Evolutionary conservation across 2,888 invertebrate species (phyloP).

Genomic region (Epiblema foenella): DNA sequence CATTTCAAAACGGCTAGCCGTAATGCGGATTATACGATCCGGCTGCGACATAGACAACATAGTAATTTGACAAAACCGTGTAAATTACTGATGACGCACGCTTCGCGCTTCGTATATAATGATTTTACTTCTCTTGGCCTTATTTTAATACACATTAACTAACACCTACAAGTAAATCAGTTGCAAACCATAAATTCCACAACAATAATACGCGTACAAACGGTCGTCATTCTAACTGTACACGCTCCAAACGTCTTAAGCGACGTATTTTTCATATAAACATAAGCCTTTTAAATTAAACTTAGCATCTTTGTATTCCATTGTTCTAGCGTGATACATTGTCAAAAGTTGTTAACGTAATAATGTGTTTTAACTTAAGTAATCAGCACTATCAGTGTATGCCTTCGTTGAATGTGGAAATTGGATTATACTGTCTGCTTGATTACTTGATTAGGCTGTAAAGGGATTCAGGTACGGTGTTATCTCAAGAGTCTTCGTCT

Average conservation of each 20-base stretch:
- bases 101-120: neutral
- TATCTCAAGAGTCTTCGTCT: neutral
- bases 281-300: neutral
- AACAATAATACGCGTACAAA: slow-evolving; percentile 9
- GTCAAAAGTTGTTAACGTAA: slow-evolving; percentile 28
- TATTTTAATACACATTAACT: neutral
- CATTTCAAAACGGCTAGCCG: too few species aligned
- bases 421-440: slow-evolving; percentile 10
- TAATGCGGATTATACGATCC: too few species aligned
- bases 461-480: neutral
- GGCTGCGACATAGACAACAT: too few species aligned
- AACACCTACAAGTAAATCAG: neutral
- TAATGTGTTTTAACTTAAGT: slow-evolving; percentile 16
- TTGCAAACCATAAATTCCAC: slow-evolving; percentile 3
- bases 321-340: slow-evolving; percentile 14
- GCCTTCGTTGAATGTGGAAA: slow-evolving; percentile 13
- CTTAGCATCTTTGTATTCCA: slow-evolving; percentile 8
- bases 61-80: too few species aligned
- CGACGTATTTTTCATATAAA: neutral
- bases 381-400: neutral
- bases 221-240: slow-evolving; percentile 1
- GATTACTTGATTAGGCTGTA: neutral
- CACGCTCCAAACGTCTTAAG: neutral
- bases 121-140: neutral
- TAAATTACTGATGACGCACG: too few species aligned